A percentile compares a stretch with the other conserved stretches of the same genome.
phyloP scores from a whole-genome alignment of 2,888 invertebrate genomes.

The Drosophila infuscata region DNA sequence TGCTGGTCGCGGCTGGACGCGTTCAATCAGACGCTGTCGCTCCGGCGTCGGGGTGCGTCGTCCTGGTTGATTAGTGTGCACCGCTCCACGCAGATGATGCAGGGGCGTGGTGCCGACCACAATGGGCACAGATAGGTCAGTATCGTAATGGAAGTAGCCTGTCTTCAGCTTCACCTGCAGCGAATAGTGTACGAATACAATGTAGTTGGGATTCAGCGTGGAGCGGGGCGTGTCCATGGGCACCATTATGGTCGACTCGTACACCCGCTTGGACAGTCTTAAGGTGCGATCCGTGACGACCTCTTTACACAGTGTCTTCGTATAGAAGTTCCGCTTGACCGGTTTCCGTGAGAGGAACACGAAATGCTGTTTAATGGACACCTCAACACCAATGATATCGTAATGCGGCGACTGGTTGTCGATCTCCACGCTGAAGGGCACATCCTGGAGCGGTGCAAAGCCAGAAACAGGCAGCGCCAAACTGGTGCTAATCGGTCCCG shows the following conservation, averaged over 20 bases:
- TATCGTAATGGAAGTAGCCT: slow-evolving; percentile 80
- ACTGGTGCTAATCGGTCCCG: slow-evolving; percentile 76
- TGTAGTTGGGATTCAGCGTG: slow-evolving; percentile 85
- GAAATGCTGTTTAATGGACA: slow-evolving; percentile 78
- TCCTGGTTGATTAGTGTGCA: slow-evolving; percentile 64
- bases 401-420: slow-evolving; percentile 87
- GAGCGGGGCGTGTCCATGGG: slow-evolving; percentile 90
- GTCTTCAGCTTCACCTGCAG: slow-evolving; percentile 79
- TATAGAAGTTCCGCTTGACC: slow-evolving; percentile 79
- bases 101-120: slow-evolving; percentile 80
- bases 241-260: slow-evolving; percentile 86
- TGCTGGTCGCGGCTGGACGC: slow-evolving; percentile 51
- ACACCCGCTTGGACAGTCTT: slow-evolving; percentile 84
- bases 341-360: slow-evolving; percentile 82
- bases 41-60: slow-evolving; percentile 62
- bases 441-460: slow-evolving; percentile 90
- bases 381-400: slow-evolving; percentile 78
- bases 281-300: slow-evolving; percentile 72
- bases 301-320: slow-evolving; percentile 76
- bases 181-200: slow-evolving; percentile 81
- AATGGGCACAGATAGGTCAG: slow-evolving; percentile 77
- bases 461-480: slow-evolving; percentile 88
- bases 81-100: slow-evolving; percentile 50
- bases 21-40: slow-evolving; percentile 67
- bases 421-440: slow-evolving; percentile 89